Conservation (phyloP, 2,888 invertebrate genomes). For the Pristionchus fissidentatus region DNA sequence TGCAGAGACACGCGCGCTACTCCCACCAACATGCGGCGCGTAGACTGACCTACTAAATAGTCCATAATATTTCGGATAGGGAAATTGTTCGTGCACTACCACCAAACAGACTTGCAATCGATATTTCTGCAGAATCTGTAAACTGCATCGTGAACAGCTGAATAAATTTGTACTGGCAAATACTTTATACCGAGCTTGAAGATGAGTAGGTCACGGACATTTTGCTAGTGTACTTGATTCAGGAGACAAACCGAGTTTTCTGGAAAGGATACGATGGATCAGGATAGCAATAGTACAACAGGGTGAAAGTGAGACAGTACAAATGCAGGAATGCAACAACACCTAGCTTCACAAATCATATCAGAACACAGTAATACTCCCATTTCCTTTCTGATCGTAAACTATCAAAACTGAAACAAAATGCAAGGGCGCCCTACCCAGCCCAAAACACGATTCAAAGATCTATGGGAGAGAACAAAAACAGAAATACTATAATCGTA, state of each 20-base stretch:
- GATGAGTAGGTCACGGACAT: slow-evolving; percentile 25
- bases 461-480: neutral
- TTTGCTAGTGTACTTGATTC: neutral
- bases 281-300: neutral
- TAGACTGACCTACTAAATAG: slow-evolving; percentile 9
- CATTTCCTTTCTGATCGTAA: neutral
- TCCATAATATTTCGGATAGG: neutral
- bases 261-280: neutral
- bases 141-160: neutral
- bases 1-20: slow-evolving; percentile 33
- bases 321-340: neutral
- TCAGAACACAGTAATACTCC: neutral
- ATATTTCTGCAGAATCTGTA: neutral
- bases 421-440: slow-evolving; percentile 15
- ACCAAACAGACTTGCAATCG: neutral
- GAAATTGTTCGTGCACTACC: neutral
- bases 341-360: slow-evolving; percentile 10
- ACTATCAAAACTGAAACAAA: too few relatives aligned
- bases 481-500: slow-evolving; percentile 1
- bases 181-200: slow-evolving; percentile 28
- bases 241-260: neutral
- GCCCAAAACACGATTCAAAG: neutral
- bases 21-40: slow-evolving; percentile 2
- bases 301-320: slow-evolving; percentile 17
- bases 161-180: neutral